Evolutionary conservation across 2,888 invertebrate species (phyloP).

Genomic region (Conchocele bisecta): DNA sequence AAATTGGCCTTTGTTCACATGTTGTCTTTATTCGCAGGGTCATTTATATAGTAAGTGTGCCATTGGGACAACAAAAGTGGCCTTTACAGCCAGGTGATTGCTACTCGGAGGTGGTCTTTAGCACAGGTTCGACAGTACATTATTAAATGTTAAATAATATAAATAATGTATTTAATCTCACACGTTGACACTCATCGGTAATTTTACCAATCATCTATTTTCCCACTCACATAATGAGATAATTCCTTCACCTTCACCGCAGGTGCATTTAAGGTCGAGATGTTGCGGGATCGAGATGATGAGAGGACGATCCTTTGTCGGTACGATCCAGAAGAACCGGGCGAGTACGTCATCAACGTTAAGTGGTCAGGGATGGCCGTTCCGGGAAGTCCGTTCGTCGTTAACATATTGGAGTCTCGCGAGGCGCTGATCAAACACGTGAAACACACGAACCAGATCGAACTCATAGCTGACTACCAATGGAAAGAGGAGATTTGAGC

Average conservation of each 20-base stretch:
- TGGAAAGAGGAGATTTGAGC: constrained; percentile 62
- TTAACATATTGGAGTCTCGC: constrained; percentile 99
- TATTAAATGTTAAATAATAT: too few species aligned
- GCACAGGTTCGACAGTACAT: too few species aligned
- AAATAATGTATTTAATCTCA: too few species aligned
- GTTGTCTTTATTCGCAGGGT: too few species aligned
- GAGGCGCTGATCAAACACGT: constrained; percentile 88
- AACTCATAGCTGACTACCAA: constrained; percentile 42
- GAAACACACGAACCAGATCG: constrained; percentile 42
- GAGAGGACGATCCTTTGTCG: constrained; percentile 99
- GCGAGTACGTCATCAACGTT: constrained; percentile 98
- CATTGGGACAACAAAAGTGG: too few species aligned
- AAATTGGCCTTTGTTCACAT: too few species aligned
- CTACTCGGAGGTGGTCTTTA: too few species aligned
- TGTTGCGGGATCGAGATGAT: constrained; percentile 98
- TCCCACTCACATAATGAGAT: too few species aligned
- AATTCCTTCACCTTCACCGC: constrained; percentile 31
- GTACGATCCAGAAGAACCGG: constrained; percentile 99
- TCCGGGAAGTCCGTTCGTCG: constrained; percentile 98
- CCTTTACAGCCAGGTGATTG: too few species aligned
- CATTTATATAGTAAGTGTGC: too few species aligned
- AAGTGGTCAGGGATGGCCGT: constrained; percentile 99
- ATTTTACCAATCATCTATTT: too few species aligned
- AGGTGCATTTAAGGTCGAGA: constrained; percentile 99
- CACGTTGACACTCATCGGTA: too few species aligned